Base-by-base conservation (phyloP, 2,888 invertebrate species). In the Amphipyra tragopoginis region DNA sequence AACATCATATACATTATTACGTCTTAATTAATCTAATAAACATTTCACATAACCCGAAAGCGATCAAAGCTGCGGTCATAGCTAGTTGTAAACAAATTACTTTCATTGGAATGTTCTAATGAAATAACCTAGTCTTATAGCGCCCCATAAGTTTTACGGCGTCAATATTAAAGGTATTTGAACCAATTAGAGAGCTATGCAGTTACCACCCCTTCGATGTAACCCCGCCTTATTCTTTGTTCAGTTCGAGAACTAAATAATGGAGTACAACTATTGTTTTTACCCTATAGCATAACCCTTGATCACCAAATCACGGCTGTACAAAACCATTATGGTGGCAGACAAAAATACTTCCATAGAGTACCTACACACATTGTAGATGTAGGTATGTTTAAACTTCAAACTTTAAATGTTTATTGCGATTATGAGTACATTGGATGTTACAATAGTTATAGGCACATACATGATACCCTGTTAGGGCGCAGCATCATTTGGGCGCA, bases 121-220 rank as follows among this genome's bases (percentile, higher is more conserved):
- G 62, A 72, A 77, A 77, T 78, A 66, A 29, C 60, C 72, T 63
- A 78, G 76, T 56, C 64, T 68, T 65, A 72, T 74, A 68, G 75
- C 53, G 47, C 72, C 71, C 64, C 38, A 70, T 75, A 67, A 73
- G 62, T 64, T 79, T 81, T 79, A 85, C 74, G 65, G 69, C 78
- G 65, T 73, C 72, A 75, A 82, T 83, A 83, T 70, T 80, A 62
- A 71, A 79, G 75, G 70, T 77, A 77, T 82, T 64, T 75, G 75
- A 75, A 82, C 90, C 92, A 91, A 92, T 92, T 91, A 91, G 86
- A 82, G 76, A 75, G 72, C 80, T 76, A 78, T 82, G 81, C 76
- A 84, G 77, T 79, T 67, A 73, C 88, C 85, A 85, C 90, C 91
- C 89, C 84, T 83, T 86, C 75, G 64, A 60, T 79, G 60, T 81